Percentiles rank a stretch among this genome's conserved stretches.
Evolutionary conservation across 2,113 vertebrate species (phyloP).

Genomic region (Scalopus aquaticus): DNA sequence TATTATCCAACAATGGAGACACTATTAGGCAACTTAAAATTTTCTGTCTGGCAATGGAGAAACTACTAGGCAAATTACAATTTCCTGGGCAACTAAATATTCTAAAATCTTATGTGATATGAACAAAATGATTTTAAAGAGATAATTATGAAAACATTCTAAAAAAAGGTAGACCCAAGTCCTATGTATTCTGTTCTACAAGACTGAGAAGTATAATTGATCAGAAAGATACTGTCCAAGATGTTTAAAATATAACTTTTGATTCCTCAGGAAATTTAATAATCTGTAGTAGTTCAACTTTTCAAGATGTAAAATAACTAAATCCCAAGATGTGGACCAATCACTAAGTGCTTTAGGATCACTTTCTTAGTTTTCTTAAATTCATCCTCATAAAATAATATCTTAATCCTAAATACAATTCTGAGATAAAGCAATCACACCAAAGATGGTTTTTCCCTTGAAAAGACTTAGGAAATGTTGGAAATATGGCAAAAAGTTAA

Average conservation of each 20-base stretch:
- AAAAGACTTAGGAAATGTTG: not conserved
- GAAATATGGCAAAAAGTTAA: not conserved
- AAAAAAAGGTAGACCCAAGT: not conserved
- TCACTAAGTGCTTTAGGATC: not conserved
- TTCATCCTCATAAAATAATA: not conserved
- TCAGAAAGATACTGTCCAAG: not conserved
- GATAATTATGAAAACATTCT: not conserved
- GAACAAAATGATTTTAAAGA: not conserved
- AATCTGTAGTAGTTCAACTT: not conserved
- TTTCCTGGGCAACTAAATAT: not conserved
- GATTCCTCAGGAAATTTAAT: not conserved
- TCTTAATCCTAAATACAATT: not conserved
- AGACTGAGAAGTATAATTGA: not conserved
- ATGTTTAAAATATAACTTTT: not conserved
- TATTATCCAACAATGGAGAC: not conserved
- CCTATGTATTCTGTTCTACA: not conserved
- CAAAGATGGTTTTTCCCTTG: not conserved
- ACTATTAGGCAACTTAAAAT: conserved; percentile 11
- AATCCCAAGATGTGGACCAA: not conserved
- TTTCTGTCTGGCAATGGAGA: not conserved
- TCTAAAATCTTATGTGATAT: not conserved
- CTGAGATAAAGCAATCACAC: not conserved
- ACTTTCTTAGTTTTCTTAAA: not conserved
- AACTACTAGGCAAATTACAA: conserved; percentile 20
- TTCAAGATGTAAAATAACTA: not conserved